A percentile compares a stretch with the other conserved stretches of the same genome.
phyloP scores from a whole-genome alignment of 2,888 invertebrate species.

The Drosophila pseudotakahashii region DNA sequence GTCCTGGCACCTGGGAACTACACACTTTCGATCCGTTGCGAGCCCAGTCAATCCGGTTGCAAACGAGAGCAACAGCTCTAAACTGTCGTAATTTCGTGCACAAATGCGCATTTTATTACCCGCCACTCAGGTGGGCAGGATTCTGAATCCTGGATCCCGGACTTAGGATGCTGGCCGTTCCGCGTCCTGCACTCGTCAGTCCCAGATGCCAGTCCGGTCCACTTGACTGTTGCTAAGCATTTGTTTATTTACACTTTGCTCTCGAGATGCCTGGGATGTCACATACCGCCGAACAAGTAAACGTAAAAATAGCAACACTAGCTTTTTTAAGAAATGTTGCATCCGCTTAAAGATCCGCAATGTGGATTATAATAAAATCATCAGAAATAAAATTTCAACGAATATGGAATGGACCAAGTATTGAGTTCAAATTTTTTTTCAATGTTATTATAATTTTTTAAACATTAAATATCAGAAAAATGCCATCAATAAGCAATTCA shows the following conservation, averaged over 20 bases:
- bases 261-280: conserved; percentile 39
- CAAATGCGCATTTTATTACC: conserved; percentile 78
- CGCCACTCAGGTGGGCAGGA: conserved; percentile 52
- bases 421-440: too few relatives aligned
- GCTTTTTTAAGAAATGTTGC: too few relatives aligned
- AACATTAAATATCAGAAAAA: too few relatives aligned
- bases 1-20: conserved; percentile 22
- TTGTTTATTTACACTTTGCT: conserved; percentile 72
- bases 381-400: too few relatives aligned
- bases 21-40: conserved; percentile 6
- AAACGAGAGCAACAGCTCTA: conserved; percentile 33
- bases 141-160: conserved; percentile 7
- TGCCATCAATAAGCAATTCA: not conserved
- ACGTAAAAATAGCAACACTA: conserved; percentile 16
- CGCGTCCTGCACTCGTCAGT: conserved; percentile 10
- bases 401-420: too few relatives aligned
- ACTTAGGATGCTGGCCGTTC: conserved; percentile 11
- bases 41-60: conserved; percentile 25
- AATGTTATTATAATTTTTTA: too few relatives aligned
- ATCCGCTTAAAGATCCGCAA: too few relatives aligned
- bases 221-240: conserved; percentile 52
- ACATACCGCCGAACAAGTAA: conserved; percentile 45
- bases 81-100: conserved; percentile 69
- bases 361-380: too few relatives aligned
- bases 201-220: conserved; percentile 32